Evolutionary conservation across 2,888 invertebrate species (phyloP), one percentile per base, ranked within the genome.

Genomic region (Tricholauxania praeusta): DNA sequence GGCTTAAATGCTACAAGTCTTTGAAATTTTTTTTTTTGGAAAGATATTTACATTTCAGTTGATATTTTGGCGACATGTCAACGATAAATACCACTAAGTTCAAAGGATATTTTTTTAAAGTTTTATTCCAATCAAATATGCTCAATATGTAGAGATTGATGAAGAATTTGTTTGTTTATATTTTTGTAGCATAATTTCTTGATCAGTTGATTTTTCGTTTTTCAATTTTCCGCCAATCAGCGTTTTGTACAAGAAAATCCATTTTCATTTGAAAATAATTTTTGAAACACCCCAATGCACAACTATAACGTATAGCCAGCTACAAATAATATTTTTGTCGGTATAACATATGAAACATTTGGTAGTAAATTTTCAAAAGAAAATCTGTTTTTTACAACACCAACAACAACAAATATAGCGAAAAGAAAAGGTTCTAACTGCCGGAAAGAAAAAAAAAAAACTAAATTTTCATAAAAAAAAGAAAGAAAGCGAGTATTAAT

Each of bases 331-430:
- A 63, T 49, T 51, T 64, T 52, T 51, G 51, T 51, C 64, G 28
- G 22, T 49, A 47, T 59, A 51, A 60, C 66, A 62, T 60, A 68
- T 68, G 68, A 68, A 63, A 70, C 59, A 51, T 59, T 73, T 78
- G 77, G 79, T 74, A 76, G 79, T 78, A 79, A 79, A 80, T 80
- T 80, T 79, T 78, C 79, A 78, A 79, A 80, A 65, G 59, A 78
- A 77, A 79, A 80, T 75, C 71, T 63, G 70, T 62, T 69, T 19
- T 8, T 69, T 12, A 47, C 8, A 32, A 48, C 63, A 62, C 59
- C 22, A 32, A 15, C 59, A 47, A 57, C 14, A 57, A 60, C 48
- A 32, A 32, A 14, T 1, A n/a, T 48, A 19, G 22, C 10, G 17
- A 39, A 28, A 52, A 49, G 14, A 32, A 52, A 51, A 49, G 49